These are phyloP conservation scores for Coreoperca whiteheadi DNA, from an alignment of 2,113 vertebrate species.

Conservation along the genomic window DNA sequence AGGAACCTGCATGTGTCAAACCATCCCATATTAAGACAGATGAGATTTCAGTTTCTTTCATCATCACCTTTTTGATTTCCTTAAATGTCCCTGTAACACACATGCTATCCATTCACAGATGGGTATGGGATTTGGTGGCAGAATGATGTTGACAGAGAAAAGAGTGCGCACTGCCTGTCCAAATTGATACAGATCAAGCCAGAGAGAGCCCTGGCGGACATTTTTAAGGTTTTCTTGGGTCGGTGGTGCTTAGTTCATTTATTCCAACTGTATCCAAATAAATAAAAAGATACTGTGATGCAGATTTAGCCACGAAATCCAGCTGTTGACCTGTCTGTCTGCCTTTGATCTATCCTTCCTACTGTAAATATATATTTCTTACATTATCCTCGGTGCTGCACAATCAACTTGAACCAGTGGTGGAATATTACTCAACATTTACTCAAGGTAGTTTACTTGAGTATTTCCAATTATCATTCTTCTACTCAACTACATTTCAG, in stretches of 20 bases:
- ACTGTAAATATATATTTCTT: neutral
- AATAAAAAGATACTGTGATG: slow-evolving; percentile 12
- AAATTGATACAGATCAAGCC: slow-evolving; percentile 57
- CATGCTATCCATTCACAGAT: slow-evolving; percentile 39
- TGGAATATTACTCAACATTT: neutral
- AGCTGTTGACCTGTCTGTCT: slow-evolving; percentile 10
- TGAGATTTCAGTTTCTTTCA: slow-evolving; percentile 58
- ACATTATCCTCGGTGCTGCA: neutral
- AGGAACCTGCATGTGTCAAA: slow-evolving; percentile 45
- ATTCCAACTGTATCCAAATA: slow-evolving; percentile 11
- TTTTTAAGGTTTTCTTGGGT: slow-evolving; percentile 45
- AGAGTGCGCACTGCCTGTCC: slow-evolving; percentile 33
- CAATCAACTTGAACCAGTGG: neutral
- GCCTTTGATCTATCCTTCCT: neutral
- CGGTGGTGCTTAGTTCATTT: slow-evolving; percentile 20
- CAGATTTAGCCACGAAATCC: slow-evolving; percentile 30
- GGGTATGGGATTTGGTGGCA: slow-evolving; percentile 52
- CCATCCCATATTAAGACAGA: slow-evolving; percentile 39
- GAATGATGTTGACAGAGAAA: slow-evolving; percentile 56
- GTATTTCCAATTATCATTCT: neutral
- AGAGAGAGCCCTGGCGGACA: slow-evolving; percentile 33
- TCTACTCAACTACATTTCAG: neutral
- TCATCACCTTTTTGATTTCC: slow-evolving; percentile 56
- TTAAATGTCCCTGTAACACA: slow-evolving; percentile 37
- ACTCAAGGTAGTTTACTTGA: neutral